Percentiles rank a stretch among this genome's conserved stretches.
phyloP scores from a whole-genome alignment of 1,140 invertebrate genomes.

The Anastatus disparis region DNA sequence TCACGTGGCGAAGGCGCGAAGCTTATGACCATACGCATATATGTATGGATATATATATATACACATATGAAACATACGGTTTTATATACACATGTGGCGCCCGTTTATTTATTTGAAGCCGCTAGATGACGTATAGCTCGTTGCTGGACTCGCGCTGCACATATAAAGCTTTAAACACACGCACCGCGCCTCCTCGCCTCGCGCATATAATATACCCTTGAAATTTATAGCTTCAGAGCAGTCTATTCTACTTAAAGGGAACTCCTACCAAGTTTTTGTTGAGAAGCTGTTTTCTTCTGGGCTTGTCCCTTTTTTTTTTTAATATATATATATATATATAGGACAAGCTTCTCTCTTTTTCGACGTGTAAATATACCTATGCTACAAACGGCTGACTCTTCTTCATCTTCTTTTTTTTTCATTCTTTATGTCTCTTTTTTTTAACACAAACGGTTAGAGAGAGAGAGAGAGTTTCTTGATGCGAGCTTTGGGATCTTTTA shows the following conservation, averaged over 20 bases:
- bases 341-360: neutral
- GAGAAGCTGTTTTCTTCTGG: neutral
- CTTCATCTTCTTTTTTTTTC: neutral
- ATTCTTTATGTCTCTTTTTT: neutral
- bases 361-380: slow-evolving; percentile 17
- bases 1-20: slow-evolving; percentile 18
- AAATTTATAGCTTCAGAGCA: slow-evolving; percentile 29
- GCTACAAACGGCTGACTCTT: neutral
- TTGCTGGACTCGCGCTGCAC: slow-evolving; percentile 51
- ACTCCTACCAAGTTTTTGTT: slow-evolving; percentile 29
- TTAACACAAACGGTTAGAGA: no score
- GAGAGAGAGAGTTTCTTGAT: no score
- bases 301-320: neutral
- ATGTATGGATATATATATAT: neutral
- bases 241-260: neutral
- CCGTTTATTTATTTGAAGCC: slow-evolving; percentile 60
- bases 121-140: slow-evolving; percentile 56
- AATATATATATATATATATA: no score
- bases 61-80: neutral
- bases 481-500: neutral
- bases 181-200: neutral
- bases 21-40: slow-evolving; percentile 8
- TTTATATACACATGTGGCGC: slow-evolving; percentile 18
- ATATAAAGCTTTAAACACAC: slow-evolving; percentile 27
- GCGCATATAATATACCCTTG: neutral